These are phyloP conservation scores for Globia sparganii DNA, from an alignment of 2,888 invertebrate species.

Conservation along the genomic window DNA sequence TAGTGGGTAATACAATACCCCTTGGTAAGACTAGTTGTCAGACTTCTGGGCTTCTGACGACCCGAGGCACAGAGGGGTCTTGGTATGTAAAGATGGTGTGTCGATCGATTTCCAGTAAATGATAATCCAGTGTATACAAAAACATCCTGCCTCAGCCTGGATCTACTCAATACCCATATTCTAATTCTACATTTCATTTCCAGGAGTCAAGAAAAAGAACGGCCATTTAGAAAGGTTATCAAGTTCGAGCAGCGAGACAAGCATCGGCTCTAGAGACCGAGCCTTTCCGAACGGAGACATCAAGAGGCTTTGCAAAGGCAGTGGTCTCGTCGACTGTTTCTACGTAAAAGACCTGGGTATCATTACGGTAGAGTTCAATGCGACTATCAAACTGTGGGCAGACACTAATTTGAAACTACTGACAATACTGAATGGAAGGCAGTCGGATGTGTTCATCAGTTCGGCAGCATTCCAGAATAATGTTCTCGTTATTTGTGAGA, in stretches of 20 bases:
- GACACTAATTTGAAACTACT: conserved; percentile 75
- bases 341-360: conserved; percentile 79
- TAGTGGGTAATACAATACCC: not conserved
- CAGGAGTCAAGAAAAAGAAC: conserved; percentile 79
- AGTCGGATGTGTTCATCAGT: conserved; percentile 76
- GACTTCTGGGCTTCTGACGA: not conserved
- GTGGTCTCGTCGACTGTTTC: conserved; percentile 81
- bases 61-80: not conserved
- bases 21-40: not conserved
- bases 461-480: conserved; percentile 82
- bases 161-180: not conserved
- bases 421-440: conserved; percentile 80
- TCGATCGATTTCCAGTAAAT: not conserved
- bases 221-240: conserved; percentile 76
- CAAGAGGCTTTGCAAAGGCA: conserved; percentile 75
- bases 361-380: conserved; percentile 83
- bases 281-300: conserved; percentile 76
- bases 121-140: not conserved
- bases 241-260: conserved; percentile 79
- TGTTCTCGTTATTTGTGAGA: conserved; percentile 83
- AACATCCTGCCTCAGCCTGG: no score
- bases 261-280: conserved; percentile 77
- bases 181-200: not conserved
- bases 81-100: not conserved
- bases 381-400: conserved; percentile 83